Base-by-base conservation (phyloP, 2,797 vertebrate species). In the Spheniscus humboldti region DNA sequence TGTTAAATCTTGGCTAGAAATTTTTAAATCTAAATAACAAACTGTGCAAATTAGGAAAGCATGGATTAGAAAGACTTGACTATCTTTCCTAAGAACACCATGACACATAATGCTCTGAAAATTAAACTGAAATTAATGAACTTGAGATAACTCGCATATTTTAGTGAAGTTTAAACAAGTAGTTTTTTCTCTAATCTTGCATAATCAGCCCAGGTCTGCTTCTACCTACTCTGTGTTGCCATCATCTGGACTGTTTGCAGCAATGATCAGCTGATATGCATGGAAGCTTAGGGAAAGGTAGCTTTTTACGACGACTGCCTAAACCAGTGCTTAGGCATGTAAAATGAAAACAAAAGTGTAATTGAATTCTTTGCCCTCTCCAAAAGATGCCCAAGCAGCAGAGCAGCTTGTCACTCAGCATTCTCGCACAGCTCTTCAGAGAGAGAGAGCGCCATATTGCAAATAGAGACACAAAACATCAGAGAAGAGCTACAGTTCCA, bases 401-500 rank as follows among this genome's bases (percentile, higher is more conserved):
- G 62, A 83, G 39, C 45, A 60, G n/a, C 37, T 52, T 63, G 69
- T 89, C 82, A 89, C 31, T 97, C 94, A 82, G 90, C 41, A 23
- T 76, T 95, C 88, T 76, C 25, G 9, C 35, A 9, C 11, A 41
- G 73, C 77, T 89, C 85, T 41, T 94, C 81, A 87, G 91, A 95
- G 95, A 92, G 64, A 91, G 64, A 55, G 0, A 0, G 33, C 64
- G 74, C 85, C 94, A 94, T 83, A 96, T 97, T 98, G 98, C 97
- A 99, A 98, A 99, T 96, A 97, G 98, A 98, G 97, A 98, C 96
- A 98, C 98, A 97, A 98, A 98, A 98, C 98, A 98, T 96, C 97
- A 97, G 94, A 96, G 97, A 97, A 98, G 97, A 98, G 97, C 97
- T 98, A 97, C 94, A 81, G 94, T 86, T 97, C 98, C 98, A 99